Percentiles rank a stretch among this genome's conserved stretches.
These are phyloP conservation scores for Phymanthus crucifer DNA, from an alignment of 92 coral and sea anemone genomes.

Conservation along the genomic window DNA sequence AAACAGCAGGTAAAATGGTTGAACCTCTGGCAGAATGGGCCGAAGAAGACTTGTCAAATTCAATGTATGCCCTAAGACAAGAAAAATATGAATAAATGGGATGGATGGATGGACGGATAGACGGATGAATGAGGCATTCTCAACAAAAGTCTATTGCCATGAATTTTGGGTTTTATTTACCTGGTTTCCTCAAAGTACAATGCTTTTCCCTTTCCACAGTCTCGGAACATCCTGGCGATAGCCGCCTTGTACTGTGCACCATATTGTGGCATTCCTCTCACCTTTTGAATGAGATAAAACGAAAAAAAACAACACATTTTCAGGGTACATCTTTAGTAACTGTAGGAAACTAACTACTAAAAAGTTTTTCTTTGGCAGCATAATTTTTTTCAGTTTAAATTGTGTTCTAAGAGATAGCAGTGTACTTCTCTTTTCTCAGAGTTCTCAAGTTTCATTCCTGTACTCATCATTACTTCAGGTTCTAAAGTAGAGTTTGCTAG, in stretches of 20 bases:
- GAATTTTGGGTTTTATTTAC: constrained; percentile 39
- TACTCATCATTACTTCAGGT: too few relatives aligned
- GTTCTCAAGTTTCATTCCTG: too few relatives aligned
- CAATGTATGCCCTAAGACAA: constrained; percentile 82
- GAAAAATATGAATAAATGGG: too few relatives aligned
- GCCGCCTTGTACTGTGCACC: constrained; percentile 83
- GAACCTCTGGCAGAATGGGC: constrained; percentile 24
- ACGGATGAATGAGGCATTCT: neutral
- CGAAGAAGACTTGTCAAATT: constrained; percentile 65
- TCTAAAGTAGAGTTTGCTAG: too few relatives aligned
- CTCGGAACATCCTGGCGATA: constrained; percentile 84
- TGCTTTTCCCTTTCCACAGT: constrained; percentile 86
- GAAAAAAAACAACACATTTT: neutral
- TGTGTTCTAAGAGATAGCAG: too few relatives aligned
- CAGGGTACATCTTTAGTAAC: too few relatives aligned
- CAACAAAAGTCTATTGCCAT: too few relatives aligned
- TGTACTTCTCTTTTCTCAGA: too few relatives aligned
- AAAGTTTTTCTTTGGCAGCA: too few relatives aligned
- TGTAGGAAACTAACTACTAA: too few relatives aligned
- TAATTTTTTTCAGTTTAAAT: too few relatives aligned
- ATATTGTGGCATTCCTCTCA: constrained; percentile 86
- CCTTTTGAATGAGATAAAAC: constrained; percentile 40
- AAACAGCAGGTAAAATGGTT: constrained; percentile 82
- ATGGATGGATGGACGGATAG: neutral
- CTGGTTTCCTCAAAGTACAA: constrained; percentile 90